Conservation (phyloP, 2,797 vertebrate species). For the Cossypha dichroa region DNA sequence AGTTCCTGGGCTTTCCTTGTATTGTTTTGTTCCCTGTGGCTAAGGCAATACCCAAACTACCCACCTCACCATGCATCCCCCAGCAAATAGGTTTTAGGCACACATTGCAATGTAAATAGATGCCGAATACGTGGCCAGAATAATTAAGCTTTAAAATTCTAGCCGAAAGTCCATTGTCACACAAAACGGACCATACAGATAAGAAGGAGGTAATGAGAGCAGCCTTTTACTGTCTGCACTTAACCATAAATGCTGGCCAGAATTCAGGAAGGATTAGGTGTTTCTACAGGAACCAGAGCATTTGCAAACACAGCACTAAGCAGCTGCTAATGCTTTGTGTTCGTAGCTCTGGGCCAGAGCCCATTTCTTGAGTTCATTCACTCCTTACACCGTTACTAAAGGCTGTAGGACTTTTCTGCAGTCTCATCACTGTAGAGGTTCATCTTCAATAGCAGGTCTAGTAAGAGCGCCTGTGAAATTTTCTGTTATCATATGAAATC, state of each 20-base stretch:
- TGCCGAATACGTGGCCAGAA: neutral
- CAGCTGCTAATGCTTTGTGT: slow-evolving; percentile 30
- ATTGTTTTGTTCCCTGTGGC: neutral
- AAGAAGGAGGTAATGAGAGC: slow-evolving; percentile 25
- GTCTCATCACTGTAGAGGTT: neutral
- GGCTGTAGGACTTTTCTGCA: neutral
- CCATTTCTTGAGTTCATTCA: neutral
- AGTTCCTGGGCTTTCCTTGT: neutral
- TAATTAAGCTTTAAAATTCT: slow-evolving; percentile 42
- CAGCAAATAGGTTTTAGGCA: neutral
- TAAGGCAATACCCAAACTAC: neutral
- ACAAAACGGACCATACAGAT: slow-evolving; percentile 28
- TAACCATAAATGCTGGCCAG: slow-evolving; percentile 18
- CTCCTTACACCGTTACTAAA: neutral
- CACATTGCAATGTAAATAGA: neutral
- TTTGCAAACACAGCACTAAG: slow-evolving; percentile 50
- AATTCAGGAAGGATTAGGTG: slow-evolving; percentile 61
- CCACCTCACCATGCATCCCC: neutral
- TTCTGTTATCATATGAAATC: neutral
- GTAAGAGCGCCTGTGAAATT: neutral
- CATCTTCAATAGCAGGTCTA: neutral
- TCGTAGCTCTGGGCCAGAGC: neutral
- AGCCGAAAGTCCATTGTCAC: slow-evolving; percentile 37
- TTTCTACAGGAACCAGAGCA: slow-evolving; percentile 53
- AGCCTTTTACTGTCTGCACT: neutral